Base-by-base conservation (phyloP, 1,140 invertebrate genomes). In the Tetraneura akinire region DNA sequence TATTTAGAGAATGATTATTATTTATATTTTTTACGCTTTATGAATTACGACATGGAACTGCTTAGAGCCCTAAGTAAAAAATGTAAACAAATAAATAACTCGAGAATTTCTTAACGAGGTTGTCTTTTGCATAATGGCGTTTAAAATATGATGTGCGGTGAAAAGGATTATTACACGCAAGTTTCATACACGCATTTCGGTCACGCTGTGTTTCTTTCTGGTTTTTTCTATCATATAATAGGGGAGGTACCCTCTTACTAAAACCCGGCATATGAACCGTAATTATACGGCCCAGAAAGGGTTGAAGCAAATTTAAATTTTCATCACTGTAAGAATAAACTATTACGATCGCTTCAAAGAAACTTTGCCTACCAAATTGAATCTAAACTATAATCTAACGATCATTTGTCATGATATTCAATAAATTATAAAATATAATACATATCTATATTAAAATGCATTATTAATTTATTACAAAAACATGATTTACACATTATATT, bases 131-230 rank as follows among this genome's bases (percentile, higher is more conserved):
- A 76, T 76, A 76, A 53, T 57, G 9, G 29, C 53, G 37, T 57
- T 76, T 76, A 76, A 76, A 76, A 76, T 76, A 76, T 42, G 71
- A 76, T 76, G 71, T 55, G 49, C n/a, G 51, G 71, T 42, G 71
- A 76, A 76, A 76, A 76, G 71, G 71, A 76, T 76, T 76, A 76
- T 76, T 76, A 76, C 71, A 55, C 71, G 71, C 71, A 23, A 76
- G 71, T n/a, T 42, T 55, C 47, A 73, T 57, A 32, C 71, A 76
- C 71, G 71, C 71, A 76, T 76, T 53, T 76, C 71, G 71, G 71
- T 76, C 71, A 76, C 32, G 71, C 32, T 76, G 71, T 37, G 71
- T 51, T 57, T 55, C 32, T 4, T 74, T 45, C 51, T n/a, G 18
- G 16, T 62, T 29, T 29, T 29, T 70, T 37, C 6, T 76, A 51